Conservation (phyloP, 2,113 vertebrate species). For the Excalfactoria chinensis region DNA sequence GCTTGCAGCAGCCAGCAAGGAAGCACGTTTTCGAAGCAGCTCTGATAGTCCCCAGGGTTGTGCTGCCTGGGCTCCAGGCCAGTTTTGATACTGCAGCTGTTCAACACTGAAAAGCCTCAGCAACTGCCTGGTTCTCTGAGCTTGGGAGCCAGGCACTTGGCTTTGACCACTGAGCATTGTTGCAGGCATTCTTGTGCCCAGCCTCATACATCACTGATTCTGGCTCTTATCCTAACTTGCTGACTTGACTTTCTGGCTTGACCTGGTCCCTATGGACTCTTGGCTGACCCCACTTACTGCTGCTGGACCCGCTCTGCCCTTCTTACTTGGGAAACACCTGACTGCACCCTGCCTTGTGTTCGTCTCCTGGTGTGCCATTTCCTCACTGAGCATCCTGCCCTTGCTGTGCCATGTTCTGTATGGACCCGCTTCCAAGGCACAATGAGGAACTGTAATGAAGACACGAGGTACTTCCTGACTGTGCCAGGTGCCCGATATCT, state of each 20-base stretch:
- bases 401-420: no score
- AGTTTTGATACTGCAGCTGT: neutral
- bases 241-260: neutral
- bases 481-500: neutral
- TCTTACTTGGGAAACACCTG: neutral
- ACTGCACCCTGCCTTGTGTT: neutral
- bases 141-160: neutral
- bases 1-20: neutral
- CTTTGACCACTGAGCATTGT: neutral
- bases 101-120: neutral
- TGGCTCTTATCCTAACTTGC: accelerated
- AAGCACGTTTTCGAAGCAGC: neutral
- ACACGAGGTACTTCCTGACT: neutral
- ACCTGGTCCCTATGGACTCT: neutral
- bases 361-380: neutral
- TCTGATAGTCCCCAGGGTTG: neutral
- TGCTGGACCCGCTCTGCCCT: neutral
- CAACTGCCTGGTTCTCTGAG: neutral
- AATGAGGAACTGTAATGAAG: accelerated
- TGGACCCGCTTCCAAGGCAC: neutral
- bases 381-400: neutral
- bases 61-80: neutral
- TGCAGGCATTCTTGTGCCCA: neutral
- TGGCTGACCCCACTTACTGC: neutral
- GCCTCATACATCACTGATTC: accelerated